phyloP scores from a whole-genome alignment of 1,140 invertebrate species.

The Panulirus ornatus region DNA sequence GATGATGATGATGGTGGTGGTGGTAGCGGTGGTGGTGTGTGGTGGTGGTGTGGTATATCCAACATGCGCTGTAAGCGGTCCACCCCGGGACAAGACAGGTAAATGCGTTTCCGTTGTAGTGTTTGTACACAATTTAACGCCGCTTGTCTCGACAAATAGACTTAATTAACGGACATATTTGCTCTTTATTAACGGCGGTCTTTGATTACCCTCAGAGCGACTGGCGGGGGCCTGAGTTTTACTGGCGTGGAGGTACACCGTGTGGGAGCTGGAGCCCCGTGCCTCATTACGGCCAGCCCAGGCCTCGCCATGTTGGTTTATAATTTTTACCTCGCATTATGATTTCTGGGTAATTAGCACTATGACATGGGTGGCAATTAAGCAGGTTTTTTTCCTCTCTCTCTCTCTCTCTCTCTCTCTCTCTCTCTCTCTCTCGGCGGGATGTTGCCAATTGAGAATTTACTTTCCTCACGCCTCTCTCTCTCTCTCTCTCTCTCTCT shows the following conservation, averaged over 20 bases:
- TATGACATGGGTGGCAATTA: constrained; percentile 58
- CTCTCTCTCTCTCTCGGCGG: not conserved
- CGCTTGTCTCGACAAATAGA: constrained; percentile 63
- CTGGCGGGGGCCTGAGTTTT: not conserved
- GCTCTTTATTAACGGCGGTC: constrained; percentile 61
- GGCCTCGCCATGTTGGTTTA: constrained; percentile 43
- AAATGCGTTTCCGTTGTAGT: constrained; percentile 51
- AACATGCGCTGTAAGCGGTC: too few relatives aligned
- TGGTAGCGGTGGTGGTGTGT: too few relatives aligned
- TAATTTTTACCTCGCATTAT: constrained; percentile 43
- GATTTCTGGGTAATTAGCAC: constrained; percentile 60
- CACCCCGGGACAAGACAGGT: constrained; percentile 1
- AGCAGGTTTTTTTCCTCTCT: not conserved
- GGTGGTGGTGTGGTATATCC: too few relatives aligned
- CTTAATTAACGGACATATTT: constrained; percentile 67
- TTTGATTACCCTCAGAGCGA: constrained; percentile 52
- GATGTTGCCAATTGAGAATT: not conserved
- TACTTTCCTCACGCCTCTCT: not conserved
- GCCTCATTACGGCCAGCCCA: constrained; percentile 36
- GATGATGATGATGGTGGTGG: too few relatives aligned
- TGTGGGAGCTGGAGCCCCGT: not conserved
- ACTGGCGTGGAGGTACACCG: not conserved
- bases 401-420: not conserved
- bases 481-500: not conserved
- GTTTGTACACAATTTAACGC: constrained; percentile 66